Base-by-base conservation (phyloP, 2,113 vertebrate species). In the Sula dactylatra region DNA sequence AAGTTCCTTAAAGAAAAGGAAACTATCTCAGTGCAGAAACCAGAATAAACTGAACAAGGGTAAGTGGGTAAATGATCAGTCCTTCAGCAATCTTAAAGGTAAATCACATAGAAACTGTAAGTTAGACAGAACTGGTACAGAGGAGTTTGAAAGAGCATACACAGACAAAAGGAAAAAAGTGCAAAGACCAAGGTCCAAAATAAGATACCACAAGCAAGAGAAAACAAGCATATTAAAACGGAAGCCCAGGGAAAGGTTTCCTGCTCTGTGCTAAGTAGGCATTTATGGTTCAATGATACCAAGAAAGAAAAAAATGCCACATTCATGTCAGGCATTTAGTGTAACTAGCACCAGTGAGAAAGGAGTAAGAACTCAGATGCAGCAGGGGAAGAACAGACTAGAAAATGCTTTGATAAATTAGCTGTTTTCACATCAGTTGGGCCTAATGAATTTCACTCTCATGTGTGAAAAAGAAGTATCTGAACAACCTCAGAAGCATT, bases 341-440 rank as follows among this genome's bases (percentile, higher is more conserved):
- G 17, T 47, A 78, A 78, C 20, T 14, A 66, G 42, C 52, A 62
- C 4, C 29, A 44, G 24, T 62, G n/a, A 91, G 19, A 89, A 82
- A 79, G 54, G 31, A 66, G 3, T 45, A 70, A 52, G 44, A 90
- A 71, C 32, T 85, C 61, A 79, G 36, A 49, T 42, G 69, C 16
- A 83, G 31, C 45, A 78, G 11, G 3, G 31, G 32, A 90, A 79
- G 36, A 88, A 40, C 13, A 81, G 25, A 38, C 11, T 55, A 74
- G 50, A 78, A 94, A 86, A 89, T 12, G 34, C 14, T 72, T 74
- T 36, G 38, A 56, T 55, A 84, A 91, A 87, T 87, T 74, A 70
- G 3, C 12, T 86, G 26, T 29, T 89, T 83, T 92, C 91, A 67
- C 69, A 59, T 87, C 80, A 61, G 40, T 66, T 96, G 27, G 10